These are phyloP conservation scores for Ophthalmolycus amberensis DNA, from an alignment of 2,113 vertebrate species.

Conservation along the genomic window DNA sequence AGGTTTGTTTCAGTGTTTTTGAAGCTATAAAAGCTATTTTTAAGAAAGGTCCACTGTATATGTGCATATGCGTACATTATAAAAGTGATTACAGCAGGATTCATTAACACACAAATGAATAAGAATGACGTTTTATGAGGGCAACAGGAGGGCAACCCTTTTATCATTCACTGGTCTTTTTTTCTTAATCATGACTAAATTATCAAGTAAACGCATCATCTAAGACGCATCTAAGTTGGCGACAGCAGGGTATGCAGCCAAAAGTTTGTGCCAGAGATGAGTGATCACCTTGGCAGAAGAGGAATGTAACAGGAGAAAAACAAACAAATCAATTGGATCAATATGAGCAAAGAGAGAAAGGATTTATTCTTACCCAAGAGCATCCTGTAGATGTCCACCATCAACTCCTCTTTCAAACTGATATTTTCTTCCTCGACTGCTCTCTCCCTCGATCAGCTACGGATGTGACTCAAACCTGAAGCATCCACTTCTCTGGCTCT, in stretches of 20 bases:
- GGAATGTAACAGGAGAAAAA: not conserved
- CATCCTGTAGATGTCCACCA: slow-evolving; percentile 76
- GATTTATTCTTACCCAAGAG: slow-evolving; percentile 75
- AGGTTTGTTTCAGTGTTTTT: not conserved
- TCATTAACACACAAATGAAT: not conserved
- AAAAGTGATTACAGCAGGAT: slow-evolving; percentile 3
- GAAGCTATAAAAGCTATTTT: not conserved
- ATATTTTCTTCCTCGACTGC: slow-evolving; percentile 49
- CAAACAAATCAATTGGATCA: slow-evolving; percentile 23
- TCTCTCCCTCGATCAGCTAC: slow-evolving; percentile 38
- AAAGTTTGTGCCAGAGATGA: slow-evolving; percentile 50
- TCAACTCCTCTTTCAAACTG: slow-evolving; percentile 58
- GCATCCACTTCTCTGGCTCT: slow-evolving; percentile 40
- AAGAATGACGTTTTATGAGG: not conserved
- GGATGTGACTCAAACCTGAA: slow-evolving; percentile 48
- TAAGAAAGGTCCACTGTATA: not conserved
- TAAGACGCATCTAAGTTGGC: slow-evolving; percentile 1
- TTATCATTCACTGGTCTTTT: not conserved
- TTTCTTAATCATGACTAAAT: not conserved
- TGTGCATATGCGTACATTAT: not conserved
- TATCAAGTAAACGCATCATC: not conserved
- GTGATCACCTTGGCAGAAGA: slow-evolving; percentile 11
- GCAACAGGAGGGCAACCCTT: not conserved
- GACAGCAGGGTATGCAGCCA: not conserved
- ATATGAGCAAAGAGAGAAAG: slow-evolving; percentile 9